Percentiles rank a stretch among this genome's conserved stretches.
These are phyloP conservation scores for Drosophila hydei DNA, from an alignment of 1,140 invertebrate species.

Conservation along the genomic window DNA sequence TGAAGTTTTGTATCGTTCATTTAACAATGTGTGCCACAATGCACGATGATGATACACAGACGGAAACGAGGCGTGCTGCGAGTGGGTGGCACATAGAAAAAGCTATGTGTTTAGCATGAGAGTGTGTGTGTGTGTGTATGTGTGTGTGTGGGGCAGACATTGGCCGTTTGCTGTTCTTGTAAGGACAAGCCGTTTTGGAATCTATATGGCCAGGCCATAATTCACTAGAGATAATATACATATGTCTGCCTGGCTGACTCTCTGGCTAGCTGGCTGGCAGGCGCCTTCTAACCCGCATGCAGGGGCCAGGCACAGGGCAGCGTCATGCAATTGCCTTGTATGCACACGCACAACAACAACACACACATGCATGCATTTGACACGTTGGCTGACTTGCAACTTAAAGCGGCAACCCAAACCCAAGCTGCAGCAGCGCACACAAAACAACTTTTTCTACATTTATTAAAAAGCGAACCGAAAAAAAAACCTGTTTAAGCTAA, in stretches of 20 bases:
- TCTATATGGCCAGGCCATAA: conserved; percentile 78
- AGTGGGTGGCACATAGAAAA: neutral
- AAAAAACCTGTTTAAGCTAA: conserved; percentile 16
- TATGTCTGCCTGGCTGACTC: conserved; percentile 50
- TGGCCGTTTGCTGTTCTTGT: conserved; percentile 50
- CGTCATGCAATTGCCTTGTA: conserved; percentile 40
- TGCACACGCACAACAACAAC: conserved; percentile 31
- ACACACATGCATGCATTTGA: conserved; percentile 39
- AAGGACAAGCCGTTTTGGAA: conserved; percentile 79
- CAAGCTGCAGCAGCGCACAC: conserved; percentile 19
- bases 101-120: conserved; percentile 17
- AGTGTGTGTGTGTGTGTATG: conserved; percentile 7
- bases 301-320: conserved; percentile 14
- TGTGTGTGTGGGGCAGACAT: conserved; percentile 44
- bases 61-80: neutral
- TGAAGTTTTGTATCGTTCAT: conserved; percentile 81
- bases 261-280: conserved; percentile 11
- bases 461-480: neutral
- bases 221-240: conserved; percentile 81
- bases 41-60: conserved; percentile 63
- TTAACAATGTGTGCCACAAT: conserved; percentile 80
- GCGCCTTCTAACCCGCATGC: conserved; percentile 7
- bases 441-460: neutral
- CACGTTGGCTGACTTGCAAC: conserved; percentile 45
- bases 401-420: conserved; percentile 21